Base-by-base conservation (phyloP, 2,797 vertebrate genomes). In the Myripristis jacobus region DNA sequence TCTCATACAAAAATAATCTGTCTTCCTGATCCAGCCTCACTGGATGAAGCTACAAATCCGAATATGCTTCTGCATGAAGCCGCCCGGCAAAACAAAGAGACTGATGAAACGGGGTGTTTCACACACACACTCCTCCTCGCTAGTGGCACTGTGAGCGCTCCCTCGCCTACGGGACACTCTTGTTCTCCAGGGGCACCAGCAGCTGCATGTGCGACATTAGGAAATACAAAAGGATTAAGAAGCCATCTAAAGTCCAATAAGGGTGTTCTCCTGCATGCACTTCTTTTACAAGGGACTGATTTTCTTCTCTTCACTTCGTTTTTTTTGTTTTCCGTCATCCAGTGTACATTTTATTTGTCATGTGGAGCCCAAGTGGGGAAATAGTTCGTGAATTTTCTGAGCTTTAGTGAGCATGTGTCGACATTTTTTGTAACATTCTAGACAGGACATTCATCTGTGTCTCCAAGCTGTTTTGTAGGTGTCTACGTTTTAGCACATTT, bases 61-160 rank as follows among this genome's bases (percentile, higher is more conserved):
- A 31, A 13, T 27, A 7, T 3, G 77, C 75, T 77, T 82, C 73
- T 9, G 77, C 52, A 38, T 19, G 25, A 81, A 77, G 69, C 74
- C 59, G 74, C 81, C 76, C 57, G 43, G 70, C 77, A 66, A 22
- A 71, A 70, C 61, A 36, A 16, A 61, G 52, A 19, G 62, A 70
- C 70, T 66, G 70, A 60, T 76, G 7, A 47, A 61, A 63, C 31
- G 55, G 73, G 70, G 73, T 29, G 41, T 73, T 79, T 63, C 47
- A 76, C 62, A 55, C 62, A 55, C 62, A 59, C 59, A 18, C 66
- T 21, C 72, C 65, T 70, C 56, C 21, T 7, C 22, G 78, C 52
- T 24, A 69, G 56, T 62, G 76, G 70, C 86, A 88, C 89, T 82
- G 83, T 88, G 83, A 83, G 82, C 68, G 51, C 72, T 56, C 65